These are phyloP conservation scores for Nyctibius grandis DNA, from an alignment of 2,797 vertebrate species.

Conservation along the genomic window DNA sequence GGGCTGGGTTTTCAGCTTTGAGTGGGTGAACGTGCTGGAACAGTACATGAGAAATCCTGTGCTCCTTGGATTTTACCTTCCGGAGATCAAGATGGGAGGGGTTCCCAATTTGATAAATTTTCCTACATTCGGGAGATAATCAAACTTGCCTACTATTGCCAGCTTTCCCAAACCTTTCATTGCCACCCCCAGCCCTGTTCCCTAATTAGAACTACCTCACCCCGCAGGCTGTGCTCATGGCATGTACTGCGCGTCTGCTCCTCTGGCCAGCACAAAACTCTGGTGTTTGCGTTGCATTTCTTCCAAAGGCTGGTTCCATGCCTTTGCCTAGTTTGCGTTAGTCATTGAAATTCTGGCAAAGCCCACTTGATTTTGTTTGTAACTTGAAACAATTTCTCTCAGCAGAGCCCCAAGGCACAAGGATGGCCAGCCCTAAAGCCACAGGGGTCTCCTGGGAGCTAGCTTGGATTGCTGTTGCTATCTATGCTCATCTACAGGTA, in stretches of 20 bases:
- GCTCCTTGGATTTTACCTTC: background rate
- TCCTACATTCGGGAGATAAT: background rate
- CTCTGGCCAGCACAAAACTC: slow-evolving; percentile 37
- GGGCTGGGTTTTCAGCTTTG: background rate
- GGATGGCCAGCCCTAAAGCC: slow-evolving; percentile 60
- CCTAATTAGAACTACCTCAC: slow-evolving; percentile 5
- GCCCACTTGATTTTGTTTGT: slow-evolving; percentile 36
- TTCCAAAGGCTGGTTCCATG: slow-evolving; percentile 41
- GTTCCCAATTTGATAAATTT: background rate
- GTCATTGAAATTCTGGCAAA: slow-evolving; percentile 40
- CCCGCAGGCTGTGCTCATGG: slow-evolving; percentile 56
- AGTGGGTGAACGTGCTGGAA: background rate
- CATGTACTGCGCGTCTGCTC: background rate
- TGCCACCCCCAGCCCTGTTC: background rate
- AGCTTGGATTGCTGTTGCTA: slow-evolving; percentile 58
- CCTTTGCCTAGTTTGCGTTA: slow-evolving; percentile 51
- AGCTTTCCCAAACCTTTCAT: background rate
- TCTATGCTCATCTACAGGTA: slow-evolving; percentile 74
- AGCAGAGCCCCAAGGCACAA: slow-evolving; percentile 18
- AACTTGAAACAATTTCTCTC: slow-evolving; percentile 52
- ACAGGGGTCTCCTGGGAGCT: slow-evolving; percentile 61
- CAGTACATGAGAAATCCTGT: background rate
- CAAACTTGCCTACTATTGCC: background rate
- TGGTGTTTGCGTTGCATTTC: slow-evolving; percentile 33
- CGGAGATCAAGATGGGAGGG: background rate